Evolutionary conservation across 2,113 vertebrate species (phyloP), one percentile per base, ranked within the genome.

Genomic region (Crotalus tigris): DNA sequence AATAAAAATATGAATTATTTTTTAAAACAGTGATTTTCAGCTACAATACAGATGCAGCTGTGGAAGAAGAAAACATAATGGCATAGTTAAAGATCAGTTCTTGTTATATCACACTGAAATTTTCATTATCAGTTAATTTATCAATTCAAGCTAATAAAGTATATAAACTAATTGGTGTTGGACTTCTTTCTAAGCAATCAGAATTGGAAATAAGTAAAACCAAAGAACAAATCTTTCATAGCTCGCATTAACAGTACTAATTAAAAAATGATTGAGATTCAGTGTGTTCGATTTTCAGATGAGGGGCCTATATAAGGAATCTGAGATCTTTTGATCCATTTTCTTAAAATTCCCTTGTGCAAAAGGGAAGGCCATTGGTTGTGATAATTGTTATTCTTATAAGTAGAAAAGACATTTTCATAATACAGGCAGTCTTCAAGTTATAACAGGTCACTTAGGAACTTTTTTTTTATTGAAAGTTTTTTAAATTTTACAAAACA

Each of bases 1-100:
- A 97, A 94, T 96, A 96, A 96, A 95, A 75, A 90, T 93, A 94
- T 90, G 93, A 94, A 95, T 94, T 96, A 93, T 91, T 94, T 95
- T 90, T 96, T 93, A 95, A 96, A 93, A 49, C 0, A 0, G 85
- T 94, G 91, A 93, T 91, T 88, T 93, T 95, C 94, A 90, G 87
- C 93, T 94, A 1, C 1, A 89, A 93, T 88, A 96, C 95, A 95
- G 53, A 55, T 29, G 11, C 95, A 92, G 91, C 64, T 90, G n/a
- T 91, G 64, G 86, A 96, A 93, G 89, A 0, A 1, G 15, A 53
- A 91, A 95, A 96, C n/a, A 92, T n/a, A 89, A 69, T 75, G 53
- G 19, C 64, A 69, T 86, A 59, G 26, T 64, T 64, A 64, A 64
- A 29, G 11, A 13, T 10, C 26, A 64, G 26, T 29, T 64, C 26